Evolutionary conservation across 2,888 invertebrate genomes (phyloP).

Genomic region (Amphipoea oculea): DNA sequence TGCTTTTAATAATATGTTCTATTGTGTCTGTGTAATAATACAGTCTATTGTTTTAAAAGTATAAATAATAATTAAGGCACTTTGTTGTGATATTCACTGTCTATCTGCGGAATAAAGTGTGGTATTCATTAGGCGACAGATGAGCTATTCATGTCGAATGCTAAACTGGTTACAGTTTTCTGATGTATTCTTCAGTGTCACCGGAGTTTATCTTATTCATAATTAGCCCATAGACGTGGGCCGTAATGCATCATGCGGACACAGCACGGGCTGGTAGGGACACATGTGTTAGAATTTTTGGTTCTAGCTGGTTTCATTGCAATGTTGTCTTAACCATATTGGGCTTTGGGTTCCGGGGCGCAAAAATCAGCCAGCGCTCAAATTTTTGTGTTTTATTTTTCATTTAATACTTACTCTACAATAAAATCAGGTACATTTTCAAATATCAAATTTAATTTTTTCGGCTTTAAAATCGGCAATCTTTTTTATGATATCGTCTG

Average conservation of each 20-base stretch:
- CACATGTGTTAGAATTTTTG: not conserved
- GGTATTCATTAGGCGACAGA: not conserved
- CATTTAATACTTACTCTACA: no score
- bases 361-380: no score
- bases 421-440: no score
- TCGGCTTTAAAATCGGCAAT: no score
- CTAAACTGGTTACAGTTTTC: not conserved
- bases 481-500: no score
- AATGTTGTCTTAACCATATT: no score
- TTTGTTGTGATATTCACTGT: slow-evolving; percentile 3
- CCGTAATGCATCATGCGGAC: not conserved
- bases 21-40: slow-evolving; percentile 38
- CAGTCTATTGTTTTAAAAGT: slow-evolving; percentile 20
- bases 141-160: not conserved
- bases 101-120: not conserved
- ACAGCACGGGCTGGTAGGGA: no score
- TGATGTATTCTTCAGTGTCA: no score
- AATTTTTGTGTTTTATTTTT: no score
- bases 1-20: slow-evolving; percentile 40
- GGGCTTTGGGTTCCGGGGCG: no score
- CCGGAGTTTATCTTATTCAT: not conserved
- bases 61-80: slow-evolving; percentile 20
- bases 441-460: no score
- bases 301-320: no score
- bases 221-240: not conserved